Evolutionary conservation across 2,888 invertebrate genomes (phyloP).

Genomic region (Cepaea hortensis): DNA sequence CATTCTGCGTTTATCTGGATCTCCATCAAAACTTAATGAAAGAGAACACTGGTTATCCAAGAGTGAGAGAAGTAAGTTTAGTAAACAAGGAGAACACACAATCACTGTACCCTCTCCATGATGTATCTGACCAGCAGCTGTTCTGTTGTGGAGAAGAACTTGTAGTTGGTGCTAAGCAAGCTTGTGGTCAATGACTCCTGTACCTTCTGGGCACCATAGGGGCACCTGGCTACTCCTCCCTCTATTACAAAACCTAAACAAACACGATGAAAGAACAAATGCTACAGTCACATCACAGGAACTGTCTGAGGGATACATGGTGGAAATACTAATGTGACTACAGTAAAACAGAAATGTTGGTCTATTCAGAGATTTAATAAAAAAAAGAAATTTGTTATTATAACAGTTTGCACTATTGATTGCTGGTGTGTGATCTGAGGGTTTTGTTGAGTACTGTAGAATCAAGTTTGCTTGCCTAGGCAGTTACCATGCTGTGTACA

Average conservation of each 20-base stretch:
- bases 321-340: background rate
- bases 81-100: no score
- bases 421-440: no score
- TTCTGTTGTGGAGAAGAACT: conserved; percentile 77
- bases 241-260: conserved; percentile 76
- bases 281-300: background rate
- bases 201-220: conserved; percentile 79
- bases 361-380: background rate
- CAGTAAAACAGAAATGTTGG: background rate
- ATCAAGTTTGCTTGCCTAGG: no score
- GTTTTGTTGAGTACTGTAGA: no score
- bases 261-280: background rate
- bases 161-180: conserved; percentile 76
- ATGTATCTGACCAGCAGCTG: conserved; percentile 77
- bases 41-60: no score
- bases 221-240: conserved; percentile 78
- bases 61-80: no score
- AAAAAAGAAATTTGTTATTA: background rate
- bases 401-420: background rate
- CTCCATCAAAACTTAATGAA: no score
- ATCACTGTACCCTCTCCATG: conserved; percentile 75
- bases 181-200: conserved; percentile 76
- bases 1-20: no score
- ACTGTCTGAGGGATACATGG: background rate
- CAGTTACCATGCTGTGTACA: no score